phyloP scores from a whole-genome alignment of 2,888 invertebrate species.

The Troglohyphantes excavatus region DNA sequence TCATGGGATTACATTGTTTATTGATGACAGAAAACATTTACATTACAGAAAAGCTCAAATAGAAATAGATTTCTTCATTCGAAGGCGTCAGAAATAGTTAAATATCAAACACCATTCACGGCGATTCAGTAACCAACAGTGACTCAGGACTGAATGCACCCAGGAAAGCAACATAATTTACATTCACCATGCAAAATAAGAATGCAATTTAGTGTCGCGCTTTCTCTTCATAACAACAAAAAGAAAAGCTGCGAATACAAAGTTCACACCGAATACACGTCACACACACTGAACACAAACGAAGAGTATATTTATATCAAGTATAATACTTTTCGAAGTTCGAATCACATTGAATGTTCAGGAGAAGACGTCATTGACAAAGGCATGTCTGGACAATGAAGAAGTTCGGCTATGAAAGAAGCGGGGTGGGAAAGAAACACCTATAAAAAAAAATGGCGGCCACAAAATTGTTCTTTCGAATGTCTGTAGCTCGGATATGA shows the following conservation, averaged over 20 bases:
- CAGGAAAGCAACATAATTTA: conserved; percentile 19
- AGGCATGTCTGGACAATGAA: conserved; percentile 67
- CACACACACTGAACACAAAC: conserved; percentile 73
- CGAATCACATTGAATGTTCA: conserved; percentile 73
- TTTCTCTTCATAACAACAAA: conserved; percentile 33
- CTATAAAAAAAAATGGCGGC: conserved; percentile 9
- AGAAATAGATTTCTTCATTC: conserved; percentile 54
- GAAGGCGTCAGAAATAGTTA: conserved; percentile 50
- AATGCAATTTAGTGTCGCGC: conserved; percentile 15
- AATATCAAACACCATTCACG: conserved; percentile 49
- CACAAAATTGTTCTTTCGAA: conserved; percentile 23
- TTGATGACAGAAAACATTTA: conserved; percentile 45
- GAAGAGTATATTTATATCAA: conserved; percentile 48
- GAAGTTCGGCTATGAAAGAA: conserved; percentile 32
- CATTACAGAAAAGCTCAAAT: conserved; percentile 74
- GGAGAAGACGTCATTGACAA: conserved; percentile 50
- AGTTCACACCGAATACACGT: conserved; percentile 62
- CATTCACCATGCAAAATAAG: conserved; percentile 57
- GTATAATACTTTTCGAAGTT: conserved; percentile 73
- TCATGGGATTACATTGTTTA: conserved; percentile 35
- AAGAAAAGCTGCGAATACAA: conserved; percentile 35
- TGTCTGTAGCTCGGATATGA: conserved; percentile 39
- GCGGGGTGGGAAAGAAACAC: conserved; percentile 40
- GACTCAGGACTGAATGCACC: conserved; percentile 68
- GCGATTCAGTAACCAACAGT: conserved; percentile 51